A percentile compares a stretch with the other conserved stretches of the same genome.
Evolutionary conservation across 1,140 invertebrate species (phyloP).

Genomic region (Scaptomyza pallida): DNA sequence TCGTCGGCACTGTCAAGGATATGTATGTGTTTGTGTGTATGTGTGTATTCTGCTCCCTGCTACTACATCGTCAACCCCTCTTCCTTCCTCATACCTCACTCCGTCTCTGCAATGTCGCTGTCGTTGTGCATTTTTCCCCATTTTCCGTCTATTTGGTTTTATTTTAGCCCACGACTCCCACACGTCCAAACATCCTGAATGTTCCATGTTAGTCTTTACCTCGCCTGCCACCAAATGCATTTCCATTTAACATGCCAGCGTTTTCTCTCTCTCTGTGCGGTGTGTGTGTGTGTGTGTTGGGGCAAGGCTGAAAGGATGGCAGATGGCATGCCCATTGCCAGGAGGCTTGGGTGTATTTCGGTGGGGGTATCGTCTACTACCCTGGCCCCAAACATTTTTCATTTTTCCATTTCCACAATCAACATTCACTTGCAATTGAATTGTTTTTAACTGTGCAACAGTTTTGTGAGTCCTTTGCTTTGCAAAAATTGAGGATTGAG

Average conservation of each 20-base stretch:
- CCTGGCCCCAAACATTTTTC: slow-evolving; percentile 13
- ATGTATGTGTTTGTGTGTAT: slow-evolving; percentile 25
- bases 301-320: slow-evolving; percentile 8
- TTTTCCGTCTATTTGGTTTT: slow-evolving; percentile 79
- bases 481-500: slow-evolving; percentile 44
- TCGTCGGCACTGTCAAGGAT: slow-evolving; percentile 56
- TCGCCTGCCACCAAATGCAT: slow-evolving; percentile 48
- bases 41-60: slow-evolving; percentile 6
- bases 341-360: slow-evolving; percentile 2
- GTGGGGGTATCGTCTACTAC: neutral
- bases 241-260: slow-evolving; percentile 60
- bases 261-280: too few species aligned
- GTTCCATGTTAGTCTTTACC: slow-evolving; percentile 22
- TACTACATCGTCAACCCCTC: neutral
- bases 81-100: neutral
- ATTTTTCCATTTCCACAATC: slow-evolving; percentile 16
- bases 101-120: neutral
- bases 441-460: slow-evolving; percentile 56
- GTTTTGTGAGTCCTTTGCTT: slow-evolving; percentile 37
- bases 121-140: slow-evolving; percentile 71
- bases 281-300: neutral
- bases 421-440: slow-evolving; percentile 39
- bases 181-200: slow-evolving; percentile 34
- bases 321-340: neutral
- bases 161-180: slow-evolving; percentile 49